phyloP scores from a whole-genome alignment of 2,113 vertebrate genomes.

The Columba janthina region DNA sequence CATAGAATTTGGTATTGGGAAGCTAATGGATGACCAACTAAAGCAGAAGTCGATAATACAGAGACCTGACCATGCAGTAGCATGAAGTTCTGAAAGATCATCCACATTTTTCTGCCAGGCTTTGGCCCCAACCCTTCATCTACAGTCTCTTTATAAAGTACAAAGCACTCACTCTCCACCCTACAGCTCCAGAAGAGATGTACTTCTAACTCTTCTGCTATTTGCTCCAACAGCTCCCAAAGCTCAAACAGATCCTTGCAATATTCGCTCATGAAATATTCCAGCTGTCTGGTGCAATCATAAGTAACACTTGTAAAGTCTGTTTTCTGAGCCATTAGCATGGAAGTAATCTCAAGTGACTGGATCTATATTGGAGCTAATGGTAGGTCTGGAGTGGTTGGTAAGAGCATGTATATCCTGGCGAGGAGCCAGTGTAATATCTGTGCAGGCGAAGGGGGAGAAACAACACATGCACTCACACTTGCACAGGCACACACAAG shows the following conservation, averaged over 20 bases:
- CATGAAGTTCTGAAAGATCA: not conserved
- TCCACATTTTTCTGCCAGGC: not conserved
- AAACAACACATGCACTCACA: not conserved
- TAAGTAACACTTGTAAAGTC: constrained; percentile 44
- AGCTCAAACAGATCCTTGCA: not conserved
- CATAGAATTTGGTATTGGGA: not conserved
- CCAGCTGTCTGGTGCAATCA: constrained; percentile 1
- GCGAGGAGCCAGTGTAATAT: constrained; percentile 8
- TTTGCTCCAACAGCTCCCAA: constrained; percentile 14
- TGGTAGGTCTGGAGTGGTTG: constrained; percentile 12
- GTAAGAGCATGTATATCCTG: not conserved
- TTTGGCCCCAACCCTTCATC: not conserved
- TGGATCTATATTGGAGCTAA: constrained; percentile 45
- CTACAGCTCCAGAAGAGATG: not conserved
- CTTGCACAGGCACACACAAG: not conserved
- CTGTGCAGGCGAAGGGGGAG: not conserved
- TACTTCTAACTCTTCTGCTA: not conserved
- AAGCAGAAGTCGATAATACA: not conserved
- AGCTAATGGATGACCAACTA: not conserved
- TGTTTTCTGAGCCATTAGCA: constrained; percentile 59
- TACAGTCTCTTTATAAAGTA: not conserved
- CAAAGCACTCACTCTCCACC: not conserved
- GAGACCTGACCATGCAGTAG: no score
- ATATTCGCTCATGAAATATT: constrained; percentile 10
- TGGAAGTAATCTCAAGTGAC: constrained; percentile 57